Percentiles rank a stretch among this genome's conserved stretches.
Evolutionary conservation across 2,113 vertebrate species (phyloP).

Genomic region (Parus major): DNA sequence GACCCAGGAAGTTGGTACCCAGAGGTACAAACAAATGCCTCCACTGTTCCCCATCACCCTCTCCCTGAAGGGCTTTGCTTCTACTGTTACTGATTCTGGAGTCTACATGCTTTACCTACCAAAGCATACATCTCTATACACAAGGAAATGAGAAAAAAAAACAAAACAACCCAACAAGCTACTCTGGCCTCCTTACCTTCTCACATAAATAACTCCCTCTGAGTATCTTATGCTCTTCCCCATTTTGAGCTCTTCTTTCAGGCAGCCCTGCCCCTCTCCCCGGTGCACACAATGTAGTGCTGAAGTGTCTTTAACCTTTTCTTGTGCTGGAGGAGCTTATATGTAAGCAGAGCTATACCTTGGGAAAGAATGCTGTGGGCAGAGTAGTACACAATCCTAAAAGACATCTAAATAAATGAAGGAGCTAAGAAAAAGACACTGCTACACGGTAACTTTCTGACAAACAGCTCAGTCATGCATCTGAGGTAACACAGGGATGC

Average conservation of each 20-base stretch:
- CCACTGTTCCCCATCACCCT: neutral
- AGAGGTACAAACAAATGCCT: neutral
- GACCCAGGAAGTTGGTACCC: neutral
- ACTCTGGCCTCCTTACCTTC: neutral
- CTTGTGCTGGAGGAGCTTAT: neutral
- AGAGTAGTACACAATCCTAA: neutral
- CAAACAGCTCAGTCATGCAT: neutral
- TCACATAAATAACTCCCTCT: neutral
- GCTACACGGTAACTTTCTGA: neutral
- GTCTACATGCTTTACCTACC: neutral
- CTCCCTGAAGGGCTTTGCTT: neutral
- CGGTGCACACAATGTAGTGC: neutral
- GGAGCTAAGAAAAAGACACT: neutral
- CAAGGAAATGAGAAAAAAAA: neutral
- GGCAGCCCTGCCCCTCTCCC: neutral
- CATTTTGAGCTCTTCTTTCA: neutral
- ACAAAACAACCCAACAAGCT: neutral
- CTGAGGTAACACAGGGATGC: neutral
- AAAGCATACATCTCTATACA: neutral
- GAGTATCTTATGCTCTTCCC: neutral
- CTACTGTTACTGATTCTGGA: neutral
- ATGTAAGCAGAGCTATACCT: neutral
- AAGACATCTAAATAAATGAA: neutral
- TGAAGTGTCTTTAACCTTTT: neutral
- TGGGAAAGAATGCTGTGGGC: neutral